Conservation (phyloP, 2,888 invertebrate genomes). For the Acanthacorydalis orientalis region DNA sequence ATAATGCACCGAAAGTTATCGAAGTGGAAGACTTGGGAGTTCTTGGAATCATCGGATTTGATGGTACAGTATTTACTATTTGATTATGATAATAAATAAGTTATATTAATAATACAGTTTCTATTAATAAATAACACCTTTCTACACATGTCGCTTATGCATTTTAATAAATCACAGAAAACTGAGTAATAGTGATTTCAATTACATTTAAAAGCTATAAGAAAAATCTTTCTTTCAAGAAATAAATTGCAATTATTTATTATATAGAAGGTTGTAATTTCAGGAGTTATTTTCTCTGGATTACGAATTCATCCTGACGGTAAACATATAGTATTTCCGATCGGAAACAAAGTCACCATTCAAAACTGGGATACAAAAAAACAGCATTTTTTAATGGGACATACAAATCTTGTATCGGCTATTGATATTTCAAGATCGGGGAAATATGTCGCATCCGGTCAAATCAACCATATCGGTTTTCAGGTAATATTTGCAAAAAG, state of each 20-base stretch:
- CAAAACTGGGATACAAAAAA: constrained; percentile 49
- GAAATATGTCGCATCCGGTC: constrained; percentile 73
- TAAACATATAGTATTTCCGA: constrained; percentile 53
- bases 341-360: constrained; percentile 64
- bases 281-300: constrained; percentile 32
- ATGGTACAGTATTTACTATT: constrained; percentile 39
- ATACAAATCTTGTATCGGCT: constrained; percentile 62
- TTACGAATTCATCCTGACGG: constrained; percentile 57
- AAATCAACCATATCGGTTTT: constrained; percentile 81
- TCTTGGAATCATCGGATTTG: constrained; percentile 62
- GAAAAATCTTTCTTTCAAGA: too few species aligned
- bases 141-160: too few species aligned
- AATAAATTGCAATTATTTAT: constrained; percentile 17
- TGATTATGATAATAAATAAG: constrained; percentile 7
- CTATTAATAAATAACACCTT: too few species aligned
- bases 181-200: too few species aligned
- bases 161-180: too few species aligned
- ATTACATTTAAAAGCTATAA: too few species aligned
- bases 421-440: constrained; percentile 60
- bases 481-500: constrained; percentile 31
- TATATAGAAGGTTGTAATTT: constrained; percentile 13
- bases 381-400: constrained; percentile 62
- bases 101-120: not conserved
- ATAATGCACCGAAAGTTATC: constrained; percentile 14
- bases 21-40: constrained; percentile 45